phyloP scores from a whole-genome alignment of 2,797 vertebrate genomes.

The Siniperca undulata region DNA sequence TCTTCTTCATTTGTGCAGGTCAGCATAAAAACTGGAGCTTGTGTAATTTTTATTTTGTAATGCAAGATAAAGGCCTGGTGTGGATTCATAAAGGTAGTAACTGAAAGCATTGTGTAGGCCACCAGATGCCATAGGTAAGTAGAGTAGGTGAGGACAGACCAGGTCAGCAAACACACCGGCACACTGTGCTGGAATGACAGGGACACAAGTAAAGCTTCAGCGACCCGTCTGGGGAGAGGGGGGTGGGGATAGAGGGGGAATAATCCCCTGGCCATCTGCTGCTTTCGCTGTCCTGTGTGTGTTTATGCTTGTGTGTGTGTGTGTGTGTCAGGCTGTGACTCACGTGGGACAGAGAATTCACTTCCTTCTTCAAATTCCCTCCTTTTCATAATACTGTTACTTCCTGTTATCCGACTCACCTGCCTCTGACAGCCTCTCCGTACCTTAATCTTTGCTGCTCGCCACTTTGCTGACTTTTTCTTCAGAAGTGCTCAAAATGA shows the following conservation, averaged over 20 bases:
- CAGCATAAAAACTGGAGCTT: neutral
- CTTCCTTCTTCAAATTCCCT: conserved; percentile 43
- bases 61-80: neutral
- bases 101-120: conserved; percentile 28
- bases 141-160: conserved; percentile 36
- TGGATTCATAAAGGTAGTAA: neutral
- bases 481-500: neutral
- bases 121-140: conserved; percentile 45
- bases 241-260: conserved; percentile 62
- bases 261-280: conserved; percentile 87
- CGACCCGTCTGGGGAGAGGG: conserved; percentile 37
- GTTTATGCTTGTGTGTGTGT: conserved; percentile 27
- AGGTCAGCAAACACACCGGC: conserved; percentile 26
- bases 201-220: conserved; percentile 60
- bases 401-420: conserved; percentile 30
- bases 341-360: conserved; percentile 52
- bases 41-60: neutral
- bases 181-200: conserved; percentile 48
- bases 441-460: neutral
- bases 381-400: conserved; percentile 11
- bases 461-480: conserved; percentile 2
- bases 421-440: neutral
- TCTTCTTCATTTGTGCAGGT: neutral
- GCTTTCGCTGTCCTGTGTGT: conserved; percentile 52
- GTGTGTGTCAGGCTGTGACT: conserved; percentile 23